phyloP scores from a whole-genome alignment of 2,113 vertebrate species.

The Emydocephalus ijimae region DNA sequence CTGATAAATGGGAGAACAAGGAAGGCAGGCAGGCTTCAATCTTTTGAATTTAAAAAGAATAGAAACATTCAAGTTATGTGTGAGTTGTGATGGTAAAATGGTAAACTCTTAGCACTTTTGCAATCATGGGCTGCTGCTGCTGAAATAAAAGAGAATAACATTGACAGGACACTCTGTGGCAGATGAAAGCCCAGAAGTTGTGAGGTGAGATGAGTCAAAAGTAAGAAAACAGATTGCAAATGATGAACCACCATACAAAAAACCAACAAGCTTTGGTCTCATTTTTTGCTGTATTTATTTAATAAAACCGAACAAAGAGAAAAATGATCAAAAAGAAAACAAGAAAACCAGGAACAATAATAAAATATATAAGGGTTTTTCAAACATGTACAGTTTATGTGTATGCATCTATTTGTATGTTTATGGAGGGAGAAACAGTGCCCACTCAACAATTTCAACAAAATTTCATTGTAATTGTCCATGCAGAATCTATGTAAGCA shows the following conservation, averaged over 20 bases:
- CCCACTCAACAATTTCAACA: not conserved
- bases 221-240: not conserved
- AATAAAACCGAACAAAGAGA: not conserved
- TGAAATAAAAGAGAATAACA: not conserved
- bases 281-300: not conserved
- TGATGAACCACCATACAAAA: not conserved
- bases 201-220: not conserved
- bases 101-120: not conserved
- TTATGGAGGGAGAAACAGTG: not conserved
- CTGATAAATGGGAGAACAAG: not conserved
- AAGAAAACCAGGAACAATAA: not conserved
- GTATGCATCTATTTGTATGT: not conserved
- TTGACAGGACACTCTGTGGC: not conserved
- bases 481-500: not conserved
- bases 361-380: not conserved
- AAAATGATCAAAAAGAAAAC: not conserved
- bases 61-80: not conserved
- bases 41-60: not conserved
- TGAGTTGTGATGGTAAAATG: not conserved
- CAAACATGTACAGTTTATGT: not conserved
- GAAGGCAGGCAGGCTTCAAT: not conserved
- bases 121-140: not conserved
- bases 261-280: not conserved
- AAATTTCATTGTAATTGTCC: not conserved
- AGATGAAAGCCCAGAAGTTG: not conserved